Base-by-base conservation (phyloP, 2,797 vertebrate species). In the Anisognathus igniventris region DNA sequence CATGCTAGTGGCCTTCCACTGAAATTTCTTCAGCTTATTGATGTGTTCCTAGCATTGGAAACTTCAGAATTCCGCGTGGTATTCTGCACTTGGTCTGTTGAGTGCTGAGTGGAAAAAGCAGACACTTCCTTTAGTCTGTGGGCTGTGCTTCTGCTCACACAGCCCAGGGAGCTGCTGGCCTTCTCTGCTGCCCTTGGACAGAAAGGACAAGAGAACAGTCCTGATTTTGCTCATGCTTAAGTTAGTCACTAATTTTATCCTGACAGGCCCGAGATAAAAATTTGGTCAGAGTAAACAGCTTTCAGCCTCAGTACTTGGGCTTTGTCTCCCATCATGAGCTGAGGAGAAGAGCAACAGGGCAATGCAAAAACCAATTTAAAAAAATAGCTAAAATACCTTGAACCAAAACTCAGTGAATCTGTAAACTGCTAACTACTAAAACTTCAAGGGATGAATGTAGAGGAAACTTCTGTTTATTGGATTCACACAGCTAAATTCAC, bases 1-100 rank as follows among this genome's bases (percentile, higher is more conserved):
- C 14, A 9, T 48, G 15, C 7, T 22, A 2, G 9, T 50, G 35
- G 14, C 28, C 51, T 20, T 79, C 30, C 0, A 0, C 53, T 64
- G 57, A 81, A 82, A 75, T 45, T 48, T 75, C 18, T 62, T 25
- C 23, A n/a, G 31, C 61, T 85, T 72, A 65, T 57, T 44, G 17
- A 31, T 56, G 12, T 42, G 15, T 54, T 86, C 31, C 25, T 81
- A 31, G 25, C 28, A 44, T 1, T 47, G 27, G 28, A 23, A 61
- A 28, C 19, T 39, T 54, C 39, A 68, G 50, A 81, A 67, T 57
- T 48, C 17, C 27, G 30, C 0, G 1, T 5, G 15, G 12, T 53
- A 27, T 75, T 85, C 67, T 83, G 39, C 40, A 86, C 6, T 1
- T 53, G 62, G 5, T 84, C 40, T 81, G 7, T 8, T 3, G 9